Conservation (phyloP, 2,888 invertebrate genomes). For the Rhagophthalmus giganteus region DNA sequence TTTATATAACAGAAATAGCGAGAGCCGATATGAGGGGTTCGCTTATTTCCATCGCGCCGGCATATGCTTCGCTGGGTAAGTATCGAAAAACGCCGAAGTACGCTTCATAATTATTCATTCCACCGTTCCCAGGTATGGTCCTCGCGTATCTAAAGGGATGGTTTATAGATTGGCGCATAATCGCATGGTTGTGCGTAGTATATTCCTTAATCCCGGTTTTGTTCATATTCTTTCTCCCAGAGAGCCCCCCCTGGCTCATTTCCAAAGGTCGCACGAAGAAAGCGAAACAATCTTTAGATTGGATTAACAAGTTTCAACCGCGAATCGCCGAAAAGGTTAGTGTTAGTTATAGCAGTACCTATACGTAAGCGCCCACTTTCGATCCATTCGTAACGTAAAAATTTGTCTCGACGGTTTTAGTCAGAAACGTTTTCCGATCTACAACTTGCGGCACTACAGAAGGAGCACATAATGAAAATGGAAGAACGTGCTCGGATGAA, state of each 20-base stretch:
- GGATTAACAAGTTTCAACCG: conserved; percentile 56
- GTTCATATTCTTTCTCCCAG: conserved; percentile 59
- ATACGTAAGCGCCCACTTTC: too few species aligned
- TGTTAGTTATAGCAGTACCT: too few species aligned
- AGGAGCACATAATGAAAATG: conserved; percentile 57
- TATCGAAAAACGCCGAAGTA: conserved; percentile 11
- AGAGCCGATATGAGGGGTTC: conserved; percentile 64
- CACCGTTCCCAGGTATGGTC: conserved; percentile 58
- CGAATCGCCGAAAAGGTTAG: conserved; percentile 51
- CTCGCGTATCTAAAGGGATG: conserved; percentile 61
- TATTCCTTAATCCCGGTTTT: conserved; percentile 59
- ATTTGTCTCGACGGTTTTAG: conserved; percentile 38
- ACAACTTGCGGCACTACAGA: conserved; percentile 57
- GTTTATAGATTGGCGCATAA: conserved; percentile 59
- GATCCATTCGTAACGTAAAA: too few species aligned
- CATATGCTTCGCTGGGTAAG: conserved; percentile 62
- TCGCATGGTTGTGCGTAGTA: conserved; percentile 60
- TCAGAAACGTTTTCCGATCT: conserved; percentile 56
- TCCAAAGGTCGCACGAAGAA: conserved; percentile 60
- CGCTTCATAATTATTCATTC: not conserved
- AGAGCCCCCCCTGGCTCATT: conserved; percentile 64
- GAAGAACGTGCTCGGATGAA: conserved; percentile 48
- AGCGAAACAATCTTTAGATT: conserved; percentile 59
- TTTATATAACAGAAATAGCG: conserved; percentile 65
- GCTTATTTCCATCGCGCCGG: conserved; percentile 62